A percentile compares a stretch with the other conserved stretches of the same genome.
phyloP scores from a whole-genome alignment of 1,140 invertebrate species.

The Anthonomus grandis region DNA sequence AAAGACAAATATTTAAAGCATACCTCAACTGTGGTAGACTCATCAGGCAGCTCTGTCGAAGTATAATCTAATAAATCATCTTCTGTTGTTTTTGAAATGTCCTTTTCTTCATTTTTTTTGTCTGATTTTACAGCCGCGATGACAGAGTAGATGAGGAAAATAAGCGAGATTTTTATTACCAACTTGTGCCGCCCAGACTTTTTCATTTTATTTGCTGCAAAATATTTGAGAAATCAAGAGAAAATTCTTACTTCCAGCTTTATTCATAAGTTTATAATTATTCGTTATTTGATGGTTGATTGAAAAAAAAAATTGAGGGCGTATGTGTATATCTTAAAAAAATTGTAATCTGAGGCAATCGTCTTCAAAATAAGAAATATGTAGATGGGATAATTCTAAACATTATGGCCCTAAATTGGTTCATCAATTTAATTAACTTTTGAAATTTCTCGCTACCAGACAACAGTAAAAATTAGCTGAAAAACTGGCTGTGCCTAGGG shows the following conservation, averaged over 20 bases:
- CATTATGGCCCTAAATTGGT: too few species aligned
- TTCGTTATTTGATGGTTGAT: not conserved
- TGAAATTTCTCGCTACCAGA: too few species aligned
- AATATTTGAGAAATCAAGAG: not conserved
- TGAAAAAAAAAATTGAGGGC: too few species aligned
- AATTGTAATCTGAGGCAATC: not conserved
- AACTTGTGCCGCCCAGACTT: constrained; percentile 54
- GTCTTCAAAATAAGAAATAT: not conserved
- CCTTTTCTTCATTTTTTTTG: constrained; percentile 16
- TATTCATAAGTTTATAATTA: not conserved
- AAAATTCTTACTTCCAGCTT: not conserved
- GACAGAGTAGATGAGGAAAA: constrained; percentile 57
- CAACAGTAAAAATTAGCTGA: too few species aligned
- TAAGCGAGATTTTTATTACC: constrained; percentile 53
- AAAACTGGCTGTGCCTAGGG: too few species aligned
- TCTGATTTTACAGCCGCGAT: constrained; percentile 48
- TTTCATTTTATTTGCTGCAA: constrained; percentile 50
- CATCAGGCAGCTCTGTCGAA: not conserved
- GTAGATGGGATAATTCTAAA: not conserved
- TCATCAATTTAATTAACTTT: too few species aligned
- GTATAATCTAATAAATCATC: not conserved
- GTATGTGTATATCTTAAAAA: not conserved
- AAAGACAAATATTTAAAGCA: not conserved
- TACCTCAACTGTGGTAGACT: not conserved
- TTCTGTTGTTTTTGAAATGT: not conserved